Evolutionary conservation across 2,797 vertebrate genomes (phyloP).

Genomic region (Clangula hyemalis): DNA sequence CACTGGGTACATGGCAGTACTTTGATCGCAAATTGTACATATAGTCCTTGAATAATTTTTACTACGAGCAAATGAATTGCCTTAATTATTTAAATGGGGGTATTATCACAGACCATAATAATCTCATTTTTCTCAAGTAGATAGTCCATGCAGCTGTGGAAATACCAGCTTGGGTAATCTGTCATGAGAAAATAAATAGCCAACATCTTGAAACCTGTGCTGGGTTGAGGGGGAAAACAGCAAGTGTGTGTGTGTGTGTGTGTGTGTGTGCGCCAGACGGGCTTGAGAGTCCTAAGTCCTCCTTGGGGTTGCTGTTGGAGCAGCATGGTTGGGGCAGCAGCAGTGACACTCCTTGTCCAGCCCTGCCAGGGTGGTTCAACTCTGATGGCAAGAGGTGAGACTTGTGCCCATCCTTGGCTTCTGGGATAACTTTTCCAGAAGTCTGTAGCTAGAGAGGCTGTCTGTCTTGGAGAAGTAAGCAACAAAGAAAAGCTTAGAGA

Average conservation of each 20-base stretch:
- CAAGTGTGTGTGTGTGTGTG: neutral
- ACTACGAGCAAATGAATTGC: constrained; percentile 14
- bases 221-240: neutral
- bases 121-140: neutral
- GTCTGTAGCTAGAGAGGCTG: neutral
- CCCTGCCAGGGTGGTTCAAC: neutral
- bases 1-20: neutral
- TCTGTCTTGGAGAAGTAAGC: neutral
- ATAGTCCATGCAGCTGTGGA: neutral
- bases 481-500: neutral
- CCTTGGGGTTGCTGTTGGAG: neutral
- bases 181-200: neutral
- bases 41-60: constrained; percentile 29
- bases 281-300: neutral
- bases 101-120: constrained; percentile 15
- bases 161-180: neutral
- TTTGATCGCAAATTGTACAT: neutral
- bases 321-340: neutral
- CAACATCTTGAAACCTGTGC: neutral
- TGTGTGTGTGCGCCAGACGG: neutral
- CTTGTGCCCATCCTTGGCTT: neutral
- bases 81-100: constrained; percentile 25
- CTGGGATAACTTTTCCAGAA: neutral
- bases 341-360: neutral
- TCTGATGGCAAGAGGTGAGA: neutral